These are phyloP conservation scores for Eurytoma californica DNA, from an alignment of 2,888 invertebrate genomes.

Conservation along the genomic window DNA sequence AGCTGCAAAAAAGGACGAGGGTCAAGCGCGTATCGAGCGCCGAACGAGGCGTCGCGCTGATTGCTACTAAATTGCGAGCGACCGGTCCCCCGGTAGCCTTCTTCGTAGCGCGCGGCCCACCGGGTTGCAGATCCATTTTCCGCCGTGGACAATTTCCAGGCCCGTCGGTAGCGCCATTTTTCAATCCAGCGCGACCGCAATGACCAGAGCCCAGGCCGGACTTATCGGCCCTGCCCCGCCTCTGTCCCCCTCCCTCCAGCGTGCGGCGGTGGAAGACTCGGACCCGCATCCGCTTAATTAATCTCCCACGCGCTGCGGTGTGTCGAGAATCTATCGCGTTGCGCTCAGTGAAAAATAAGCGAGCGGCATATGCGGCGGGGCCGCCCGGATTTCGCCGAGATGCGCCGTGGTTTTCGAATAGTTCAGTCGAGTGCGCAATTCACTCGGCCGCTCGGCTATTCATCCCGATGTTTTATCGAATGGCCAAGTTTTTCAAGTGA, in stretches of 20 bases:
- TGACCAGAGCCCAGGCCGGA: conserved; percentile 22
- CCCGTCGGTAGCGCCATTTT: conserved; percentile 61
- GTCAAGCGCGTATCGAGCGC: neutral
- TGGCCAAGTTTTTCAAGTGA: too few relatives aligned
- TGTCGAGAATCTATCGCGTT: neutral
- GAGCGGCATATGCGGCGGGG: neutral
- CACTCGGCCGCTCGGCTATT: too few relatives aligned
- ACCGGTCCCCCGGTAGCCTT: conserved; percentile 56
- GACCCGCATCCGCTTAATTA: conserved; percentile 48
- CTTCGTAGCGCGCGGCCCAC: conserved; percentile 48
- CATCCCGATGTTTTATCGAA: too few relatives aligned
- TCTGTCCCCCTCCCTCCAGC: too few relatives aligned
- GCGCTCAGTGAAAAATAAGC: neutral
- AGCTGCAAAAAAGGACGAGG: conserved; percentile 28
- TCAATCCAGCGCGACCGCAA: conserved; percentile 61
- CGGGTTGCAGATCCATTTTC: conserved; percentile 44
- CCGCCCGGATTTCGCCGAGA: too few relatives aligned
- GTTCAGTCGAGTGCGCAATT: too few relatives aligned
- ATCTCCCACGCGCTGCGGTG: conserved; percentile 17
- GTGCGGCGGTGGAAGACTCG: conserved; percentile 21
- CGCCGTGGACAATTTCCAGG: conserved; percentile 64
- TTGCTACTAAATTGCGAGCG: conserved; percentile 72
- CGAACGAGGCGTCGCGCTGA: conserved; percentile 63
- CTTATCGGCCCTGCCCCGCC: too few relatives aligned
- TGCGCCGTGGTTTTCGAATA: too few relatives aligned